Conservation (phyloP, 2,888 invertebrate genomes). For the Nemoura dubitans region DNA sequence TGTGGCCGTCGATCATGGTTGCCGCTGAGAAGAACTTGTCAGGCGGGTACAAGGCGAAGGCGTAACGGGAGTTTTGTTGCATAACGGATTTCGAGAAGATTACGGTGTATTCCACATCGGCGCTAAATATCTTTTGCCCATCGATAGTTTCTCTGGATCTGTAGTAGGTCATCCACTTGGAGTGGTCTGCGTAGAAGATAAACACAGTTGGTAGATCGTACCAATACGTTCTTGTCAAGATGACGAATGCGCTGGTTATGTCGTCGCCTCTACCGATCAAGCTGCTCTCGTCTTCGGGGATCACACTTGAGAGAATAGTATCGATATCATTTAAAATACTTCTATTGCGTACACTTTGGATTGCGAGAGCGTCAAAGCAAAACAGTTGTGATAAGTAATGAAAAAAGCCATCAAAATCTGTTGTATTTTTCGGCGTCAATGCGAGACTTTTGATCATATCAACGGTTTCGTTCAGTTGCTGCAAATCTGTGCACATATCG, state of each 20-base stretch:
- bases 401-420: background rate
- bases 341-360: background rate
- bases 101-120: background rate
- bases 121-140: background rate
- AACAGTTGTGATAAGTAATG: background rate
- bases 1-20: background rate
- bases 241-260: background rate
- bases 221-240: background rate
- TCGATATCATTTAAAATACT: background rate
- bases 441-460: background rate
- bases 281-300: background rate
- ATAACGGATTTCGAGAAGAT: background rate
- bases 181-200: background rate
- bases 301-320: background rate
- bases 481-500: background rate
- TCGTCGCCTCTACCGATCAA: background rate
- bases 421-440: background rate
- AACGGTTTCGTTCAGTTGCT: background rate
- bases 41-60: background rate
- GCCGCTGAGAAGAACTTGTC: background rate
- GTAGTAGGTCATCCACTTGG: background rate
- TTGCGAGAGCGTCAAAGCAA: background rate
- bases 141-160: background rate
- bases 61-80: background rate
- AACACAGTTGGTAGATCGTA: background rate